Percentiles rank a stretch among this genome's conserved stretches.
Evolutionary conservation across 2,888 invertebrate genomes (phyloP).

Genomic region (Doris montereyensis): DNA sequence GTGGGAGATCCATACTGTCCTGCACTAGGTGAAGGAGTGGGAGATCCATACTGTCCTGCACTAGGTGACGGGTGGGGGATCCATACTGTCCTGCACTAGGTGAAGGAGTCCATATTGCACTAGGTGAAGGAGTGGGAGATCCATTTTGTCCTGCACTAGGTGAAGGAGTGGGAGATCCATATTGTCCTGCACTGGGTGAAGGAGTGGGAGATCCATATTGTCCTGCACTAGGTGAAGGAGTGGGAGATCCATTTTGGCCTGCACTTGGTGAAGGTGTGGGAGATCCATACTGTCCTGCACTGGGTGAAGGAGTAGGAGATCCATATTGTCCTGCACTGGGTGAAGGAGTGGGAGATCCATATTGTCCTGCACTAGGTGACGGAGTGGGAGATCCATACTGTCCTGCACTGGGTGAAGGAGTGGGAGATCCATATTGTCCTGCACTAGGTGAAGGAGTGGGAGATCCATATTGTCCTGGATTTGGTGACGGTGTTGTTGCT

Average conservation of each 20-base stretch:
- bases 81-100: neutral
- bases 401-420: conserved; percentile 4
- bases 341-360: neutral
- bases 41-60: too few relatives aligned
- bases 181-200: neutral
- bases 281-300: too few relatives aligned
- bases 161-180: neutral
- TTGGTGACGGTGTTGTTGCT: too few relatives aligned
- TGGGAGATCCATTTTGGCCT: too few relatives aligned
- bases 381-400: neutral
- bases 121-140: neutral
- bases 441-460: too few relatives aligned
- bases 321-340: too few relatives aligned
- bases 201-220: conserved; percentile 5
- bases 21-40: too few relatives aligned
- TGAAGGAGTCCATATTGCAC: neutral
- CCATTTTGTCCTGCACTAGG: neutral
- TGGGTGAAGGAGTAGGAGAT: too few relatives aligned
- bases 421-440: too few relatives aligned
- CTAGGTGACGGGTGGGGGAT: neutral
- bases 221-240: conserved; percentile 2
- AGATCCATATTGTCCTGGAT: too few relatives aligned
- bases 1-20: too few relatives aligned
- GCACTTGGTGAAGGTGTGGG: too few relatives aligned
- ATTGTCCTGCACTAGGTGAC: neutral